Conservation (phyloP, 2,888 invertebrate species). For the Schizotus pectinicornis region DNA sequence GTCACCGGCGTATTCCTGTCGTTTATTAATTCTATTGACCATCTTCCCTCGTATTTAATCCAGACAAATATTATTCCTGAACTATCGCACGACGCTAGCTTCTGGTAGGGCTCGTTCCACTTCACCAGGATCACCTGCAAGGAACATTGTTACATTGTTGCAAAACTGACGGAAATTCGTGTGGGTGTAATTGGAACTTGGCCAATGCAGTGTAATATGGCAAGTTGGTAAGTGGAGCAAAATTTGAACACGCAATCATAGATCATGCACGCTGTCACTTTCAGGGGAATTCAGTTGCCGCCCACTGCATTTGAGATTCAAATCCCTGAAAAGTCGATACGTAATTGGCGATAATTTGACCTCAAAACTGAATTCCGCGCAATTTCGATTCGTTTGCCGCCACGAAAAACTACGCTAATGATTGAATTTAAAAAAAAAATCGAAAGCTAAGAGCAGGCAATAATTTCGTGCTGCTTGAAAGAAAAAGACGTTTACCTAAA, state of each 20-base stretch:
- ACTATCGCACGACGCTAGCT: slow-evolving; percentile 96
- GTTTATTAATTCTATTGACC: slow-evolving; percentile 99
- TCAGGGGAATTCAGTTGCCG: neutral
- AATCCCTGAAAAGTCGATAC: neutral
- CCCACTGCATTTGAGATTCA: neutral
- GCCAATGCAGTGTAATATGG: too few relatives aligned
- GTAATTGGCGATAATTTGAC: neutral
- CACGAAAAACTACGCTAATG: too few relatives aligned
- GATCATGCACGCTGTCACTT: slow-evolving; percentile 9
- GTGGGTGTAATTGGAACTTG: neutral
- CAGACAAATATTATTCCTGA: slow-evolving; percentile 98
- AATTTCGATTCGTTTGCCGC: too few relatives aligned
- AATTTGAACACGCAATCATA: slow-evolving; percentile 7
- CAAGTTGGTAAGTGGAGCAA: neutral
- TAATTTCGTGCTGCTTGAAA: too few relatives aligned
- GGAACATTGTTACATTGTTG: too few relatives aligned
- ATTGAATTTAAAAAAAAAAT: too few relatives aligned
- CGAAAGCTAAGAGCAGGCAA: too few relatives aligned
- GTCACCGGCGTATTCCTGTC: slow-evolving; percentile 97
- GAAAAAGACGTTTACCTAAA: too few relatives aligned
- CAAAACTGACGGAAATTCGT: slow-evolving; percentile 1
- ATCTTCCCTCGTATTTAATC: slow-evolving; percentile 98
- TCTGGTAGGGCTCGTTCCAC: slow-evolving; percentile 99
- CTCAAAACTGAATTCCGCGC: neutral
- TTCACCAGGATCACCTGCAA: slow-evolving; percentile 89